A percentile compares a stretch with the other conserved stretches of the same genome.
Conservation (phyloP, 2,797 vertebrate species). For the Molossus molossus region DNA sequence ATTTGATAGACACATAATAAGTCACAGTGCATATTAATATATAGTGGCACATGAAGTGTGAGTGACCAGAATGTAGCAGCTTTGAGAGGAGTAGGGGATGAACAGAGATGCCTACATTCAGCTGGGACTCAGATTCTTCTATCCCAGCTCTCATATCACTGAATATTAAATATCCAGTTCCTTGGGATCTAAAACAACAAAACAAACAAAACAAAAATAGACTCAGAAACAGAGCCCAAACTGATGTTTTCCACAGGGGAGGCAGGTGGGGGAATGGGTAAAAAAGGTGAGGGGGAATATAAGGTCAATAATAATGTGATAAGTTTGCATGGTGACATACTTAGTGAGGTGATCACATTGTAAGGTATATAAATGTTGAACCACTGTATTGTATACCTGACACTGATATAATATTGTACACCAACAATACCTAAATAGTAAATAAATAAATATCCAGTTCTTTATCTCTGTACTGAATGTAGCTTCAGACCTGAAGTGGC, state of each 20-base stretch:
- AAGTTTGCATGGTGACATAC: neutral
- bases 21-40: neutral
- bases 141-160: neutral
- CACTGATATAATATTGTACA: neutral
- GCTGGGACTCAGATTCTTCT: neutral
- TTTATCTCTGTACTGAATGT: neutral
- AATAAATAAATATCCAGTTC: neutral
- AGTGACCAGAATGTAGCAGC: neutral
- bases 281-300: neutral
- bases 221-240: neutral
- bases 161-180: neutral
- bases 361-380: neutral
- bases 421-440: neutral
- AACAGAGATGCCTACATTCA: neutral
- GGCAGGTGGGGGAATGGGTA: neutral
- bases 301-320: neutral
- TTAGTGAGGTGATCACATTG: neutral
- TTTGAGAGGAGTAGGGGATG: neutral
- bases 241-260: neutral
- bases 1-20: slow-evolving; percentile 25
- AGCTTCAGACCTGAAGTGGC: neutral
- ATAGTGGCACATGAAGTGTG: neutral
- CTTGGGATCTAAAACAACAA: neutral
- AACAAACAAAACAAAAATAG: neutral
- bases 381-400: neutral